These are phyloP conservation scores for Ephestia elutella DNA, from an alignment of 1,140 invertebrate species.

Conservation along the genomic window DNA sequence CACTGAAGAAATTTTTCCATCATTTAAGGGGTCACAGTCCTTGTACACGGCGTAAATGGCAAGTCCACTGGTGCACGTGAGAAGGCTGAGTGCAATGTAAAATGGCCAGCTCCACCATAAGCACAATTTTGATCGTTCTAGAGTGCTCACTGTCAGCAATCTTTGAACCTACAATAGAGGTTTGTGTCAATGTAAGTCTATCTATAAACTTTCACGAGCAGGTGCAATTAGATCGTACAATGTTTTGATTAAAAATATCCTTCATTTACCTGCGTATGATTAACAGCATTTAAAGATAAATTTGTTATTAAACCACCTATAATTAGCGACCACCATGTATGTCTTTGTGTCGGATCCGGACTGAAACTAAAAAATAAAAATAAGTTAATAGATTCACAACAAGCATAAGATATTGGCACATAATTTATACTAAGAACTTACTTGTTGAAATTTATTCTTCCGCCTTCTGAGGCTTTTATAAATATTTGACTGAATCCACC, in stretches of 20 bases:
- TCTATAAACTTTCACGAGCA: no score
- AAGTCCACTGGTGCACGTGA: slow-evolving; percentile 80
- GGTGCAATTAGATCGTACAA: no score
- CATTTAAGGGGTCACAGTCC: slow-evolving; percentile 85
- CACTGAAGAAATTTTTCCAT: slow-evolving; percentile 75
- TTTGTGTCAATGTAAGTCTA: no score
- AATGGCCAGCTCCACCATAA: slow-evolving; percentile 71
- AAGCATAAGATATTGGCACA: background rate
- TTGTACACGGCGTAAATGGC: slow-evolving; percentile 88
- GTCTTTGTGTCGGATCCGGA: slow-evolving; percentile 84
- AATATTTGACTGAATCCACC: slow-evolving; percentile 83
- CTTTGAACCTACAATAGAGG: slow-evolving; percentile 84
- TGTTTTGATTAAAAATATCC: background rate
- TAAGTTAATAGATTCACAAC: no score
- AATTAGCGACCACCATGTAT: slow-evolving; percentile 94
- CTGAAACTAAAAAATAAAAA: slow-evolving; percentile 78
- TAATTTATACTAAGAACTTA: slow-evolving; percentile 61
- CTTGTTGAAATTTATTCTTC: slow-evolving; percentile 87
- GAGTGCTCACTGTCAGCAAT: slow-evolving; percentile 82
- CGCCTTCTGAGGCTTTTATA: slow-evolving; percentile 77
- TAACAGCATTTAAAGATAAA: slow-evolving; percentile 92
- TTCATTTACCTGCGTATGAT: slow-evolving; percentile 81
- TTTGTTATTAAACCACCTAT: slow-evolving; percentile 94
- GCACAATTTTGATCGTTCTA: slow-evolving; percentile 77
- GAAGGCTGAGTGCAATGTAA: slow-evolving; percentile 49